These are phyloP conservation scores for Macrosoma leucophasiata DNA, from an alignment of 2,888 invertebrate genomes.

Conservation along the genomic window DNA sequence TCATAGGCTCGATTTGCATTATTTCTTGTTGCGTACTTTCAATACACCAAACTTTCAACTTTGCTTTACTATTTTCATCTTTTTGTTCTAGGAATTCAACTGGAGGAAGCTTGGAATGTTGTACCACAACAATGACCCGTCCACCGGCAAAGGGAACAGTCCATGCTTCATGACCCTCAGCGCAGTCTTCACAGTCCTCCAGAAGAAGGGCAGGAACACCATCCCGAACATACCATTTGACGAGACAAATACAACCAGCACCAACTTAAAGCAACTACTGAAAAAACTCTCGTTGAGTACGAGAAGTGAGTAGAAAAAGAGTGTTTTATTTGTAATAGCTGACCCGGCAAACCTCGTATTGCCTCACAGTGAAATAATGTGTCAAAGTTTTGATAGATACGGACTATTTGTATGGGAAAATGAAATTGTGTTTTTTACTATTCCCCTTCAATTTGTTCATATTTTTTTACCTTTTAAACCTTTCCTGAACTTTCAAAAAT, in stretches of 20 bases:
- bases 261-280: constrained; percentile 76
- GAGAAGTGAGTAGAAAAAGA: constrained; percentile 78
- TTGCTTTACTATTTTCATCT: constrained; percentile 2
- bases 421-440: too few relatives aligned
- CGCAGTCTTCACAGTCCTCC: constrained; percentile 75
- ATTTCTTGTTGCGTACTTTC: too few relatives aligned
- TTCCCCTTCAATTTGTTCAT: too few relatives aligned
- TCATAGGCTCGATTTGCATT: too few relatives aligned
- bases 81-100: constrained; percentile 78
- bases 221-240: constrained; percentile 78
- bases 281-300: constrained; percentile 76
- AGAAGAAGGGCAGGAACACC: constrained; percentile 63
- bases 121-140: constrained; percentile 81
- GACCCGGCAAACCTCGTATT: too few relatives aligned
- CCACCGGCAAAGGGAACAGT: constrained; percentile 80
- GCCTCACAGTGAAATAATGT: too few relatives aligned
- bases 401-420: too few relatives aligned
- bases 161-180: constrained; percentile 86
- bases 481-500: too few relatives aligned
- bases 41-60: constrained; percentile 15
- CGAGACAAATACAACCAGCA: constrained; percentile 71
- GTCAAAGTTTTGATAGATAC: too few relatives aligned
- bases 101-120: constrained; percentile 84
- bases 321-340: constrained; percentile 25
- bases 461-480: too few relatives aligned